A percentile compares a stretch with the other conserved stretches of the same genome.
Evolutionary conservation across 2,113 vertebrate genomes (phyloP).

Genomic region (Trochalopteron elliotii): DNA sequence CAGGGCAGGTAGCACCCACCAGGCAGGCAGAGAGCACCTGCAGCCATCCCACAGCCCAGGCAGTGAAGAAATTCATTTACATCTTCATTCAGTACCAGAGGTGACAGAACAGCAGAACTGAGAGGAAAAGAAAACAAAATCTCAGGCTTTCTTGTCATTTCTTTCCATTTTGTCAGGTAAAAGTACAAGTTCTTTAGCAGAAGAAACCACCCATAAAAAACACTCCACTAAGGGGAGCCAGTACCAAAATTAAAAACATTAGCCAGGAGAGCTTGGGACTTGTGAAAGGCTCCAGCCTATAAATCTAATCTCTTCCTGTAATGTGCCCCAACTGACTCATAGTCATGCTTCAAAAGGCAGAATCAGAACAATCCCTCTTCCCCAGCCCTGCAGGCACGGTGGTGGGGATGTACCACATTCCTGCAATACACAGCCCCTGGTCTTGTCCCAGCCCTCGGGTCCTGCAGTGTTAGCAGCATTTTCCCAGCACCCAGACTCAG

Average conservation of each 20-base stretch:
- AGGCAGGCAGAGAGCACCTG: background rate
- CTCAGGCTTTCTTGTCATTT: background rate
- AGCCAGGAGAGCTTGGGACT: background rate
- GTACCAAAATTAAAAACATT: background rate
- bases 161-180: background rate
- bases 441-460: background rate
- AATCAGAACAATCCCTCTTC: background rate
- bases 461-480: background rate
- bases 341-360: background rate
- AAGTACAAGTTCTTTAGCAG: background rate
- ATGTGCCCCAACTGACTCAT: background rate
- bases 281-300: background rate
- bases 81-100: background rate
- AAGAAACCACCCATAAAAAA: background rate
- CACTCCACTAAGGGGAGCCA: background rate
- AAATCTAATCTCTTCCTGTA: background rate
- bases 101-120: background rate
- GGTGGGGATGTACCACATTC: background rate
- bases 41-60: background rate
- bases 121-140: background rate
- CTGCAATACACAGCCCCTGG: background rate
- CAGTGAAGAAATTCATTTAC: background rate
- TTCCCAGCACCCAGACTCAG: background rate
- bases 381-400: background rate
- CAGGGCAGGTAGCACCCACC: background rate